Conservation (phyloP, 2,888 invertebrate species). For the Agrochola lychnidis region DNA sequence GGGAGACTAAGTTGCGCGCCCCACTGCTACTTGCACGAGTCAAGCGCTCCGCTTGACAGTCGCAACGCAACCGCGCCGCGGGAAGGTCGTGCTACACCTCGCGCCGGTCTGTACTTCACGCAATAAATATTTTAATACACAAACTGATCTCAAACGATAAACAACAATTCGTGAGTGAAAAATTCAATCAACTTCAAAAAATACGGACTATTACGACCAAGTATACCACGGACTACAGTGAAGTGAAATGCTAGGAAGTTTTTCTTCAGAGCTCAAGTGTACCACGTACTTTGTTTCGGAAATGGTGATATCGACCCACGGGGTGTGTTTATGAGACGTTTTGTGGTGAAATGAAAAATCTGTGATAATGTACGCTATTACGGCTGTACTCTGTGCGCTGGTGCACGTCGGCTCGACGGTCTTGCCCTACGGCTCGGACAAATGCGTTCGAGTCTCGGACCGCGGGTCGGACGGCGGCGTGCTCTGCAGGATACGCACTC, state of each 20-base stretch:
- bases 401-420: slow-evolving; percentile 90
- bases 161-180: slow-evolving; percentile 78
- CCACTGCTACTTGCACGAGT: slow-evolving; percentile 86
- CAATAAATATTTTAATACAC: slow-evolving; percentile 87
- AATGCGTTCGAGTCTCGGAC: slow-evolving; percentile 85
- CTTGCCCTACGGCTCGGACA: slow-evolving; percentile 89
- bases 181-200: slow-evolving; percentile 66
- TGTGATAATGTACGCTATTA: slow-evolving; percentile 89
- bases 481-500: slow-evolving; percentile 93
- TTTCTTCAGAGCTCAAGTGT: slow-evolving; percentile 86
- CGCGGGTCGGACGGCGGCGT: slow-evolving; percentile 89
- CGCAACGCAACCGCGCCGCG: slow-evolving; percentile 86
- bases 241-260: slow-evolving; percentile 89
- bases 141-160: slow-evolving; percentile 80
- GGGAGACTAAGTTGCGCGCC: slow-evolving; percentile 83
- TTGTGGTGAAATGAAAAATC: slow-evolving; percentile 89
- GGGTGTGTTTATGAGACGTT: slow-evolving; percentile 90
- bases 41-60: slow-evolving; percentile 85
- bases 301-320: slow-evolving; percentile 90
- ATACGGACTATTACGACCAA: slow-evolving; percentile 71
- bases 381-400: slow-evolving; percentile 88
- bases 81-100: slow-evolving; percentile 79
- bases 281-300: slow-evolving; percentile 89
- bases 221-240: slow-evolving; percentile 81
- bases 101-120: slow-evolving; percentile 83